Evolutionary conservation across 2,888 invertebrate genomes (phyloP), one percentile per base, ranked within the genome.

Genomic region (Callosobruchus maculatus): DNA sequence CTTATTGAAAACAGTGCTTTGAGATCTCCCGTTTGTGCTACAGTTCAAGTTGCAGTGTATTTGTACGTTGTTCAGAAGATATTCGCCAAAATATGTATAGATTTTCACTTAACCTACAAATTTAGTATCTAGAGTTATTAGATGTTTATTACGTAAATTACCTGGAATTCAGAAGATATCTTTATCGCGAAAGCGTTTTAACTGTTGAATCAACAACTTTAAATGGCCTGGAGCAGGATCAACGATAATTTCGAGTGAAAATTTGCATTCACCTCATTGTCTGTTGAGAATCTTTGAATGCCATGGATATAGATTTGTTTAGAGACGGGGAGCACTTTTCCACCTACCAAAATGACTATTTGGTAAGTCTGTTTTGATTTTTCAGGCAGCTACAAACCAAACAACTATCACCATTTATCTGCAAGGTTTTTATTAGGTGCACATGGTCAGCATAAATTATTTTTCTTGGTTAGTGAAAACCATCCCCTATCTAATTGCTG

Each of bases 241-340:
- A 70, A 69, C 20, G 3, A 20, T 0, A 0, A n/a, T n/a, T 26
- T 26, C 2, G 21, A 31, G n/a, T 21, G 21, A 68, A 73, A 68
- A 75, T 70, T 75, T 31, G 22, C 13, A 26, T 22, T 74, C 72
- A 74, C 73, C 71, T 72, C 72, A 26, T 72, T 26, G 1, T 21
- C 70, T 22, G 20, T 21, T 3, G 70, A n/a, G 0, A 70, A 22
- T 68, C 2, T 70, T 70, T 13, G 20, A 70, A 26, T 20, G 21
- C 13, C n/a, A 89, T 90, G 89, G 89, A 89, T 85, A 85, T 89
- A 76, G 88, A 87, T 80, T 88, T 87, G 76, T 88, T 88, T 79
- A 86, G 88, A 77, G 88, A 88, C 84, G 89, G 86, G 82, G 88
- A 89, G 84, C 88, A 88, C 77, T 89, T 89, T 83, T 84, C 87